Evolutionary conservation across 2,113 vertebrate genomes (phyloP), one percentile per base, ranked within the genome.

Genomic region (Taxidea taxus): DNA sequence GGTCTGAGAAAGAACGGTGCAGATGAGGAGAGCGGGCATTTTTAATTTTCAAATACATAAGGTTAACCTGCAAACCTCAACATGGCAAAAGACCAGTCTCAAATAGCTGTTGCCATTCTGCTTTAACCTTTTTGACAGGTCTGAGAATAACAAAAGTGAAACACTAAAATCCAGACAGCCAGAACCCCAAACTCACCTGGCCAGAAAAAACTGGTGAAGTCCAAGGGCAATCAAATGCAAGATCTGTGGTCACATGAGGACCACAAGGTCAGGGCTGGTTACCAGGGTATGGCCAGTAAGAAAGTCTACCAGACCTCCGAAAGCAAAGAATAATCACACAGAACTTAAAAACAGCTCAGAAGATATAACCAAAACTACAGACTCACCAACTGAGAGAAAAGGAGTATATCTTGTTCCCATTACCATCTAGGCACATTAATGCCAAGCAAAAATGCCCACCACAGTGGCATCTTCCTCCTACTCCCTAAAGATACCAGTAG

Each of bases 351-450:
- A 83, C 14, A 87, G 20, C 14, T 68, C 34, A 37, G 37, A 90
- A 96, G 23, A 31, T 82, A 85, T 51, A 90, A 93, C 10, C 15
- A 56, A 96, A 97, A 96, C 39, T 20, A 84, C 7, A 74, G 49
- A 72, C 31, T 91, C 39, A 78, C 10, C 90, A 60, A 91, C 31
- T 39, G 18, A 82, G 95, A 72, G 39, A 54, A 75, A 97, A 58
- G 74, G 6, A 64, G 15, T 11, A 62, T 9, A 87, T 29, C 64
- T 78, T 87, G 87, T 37, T 95, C 70, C 25, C 60, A 47, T 54
- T 88, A 85, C 37, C 37, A 94, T 54, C 62, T 87, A 94, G 47
- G 83, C 39, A 92, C 23, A 86, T 72, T 68, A 91, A 77, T 31
- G 39, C 7, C 66, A 77, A 94, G 49, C 88, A 60, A 91, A 94